A percentile compares a stretch with the other conserved stretches of the same genome.
These are phyloP conservation scores for Hyppa rectilinea DNA, from an alignment of 2,888 invertebrate genomes.

Conservation along the genomic window DNA sequence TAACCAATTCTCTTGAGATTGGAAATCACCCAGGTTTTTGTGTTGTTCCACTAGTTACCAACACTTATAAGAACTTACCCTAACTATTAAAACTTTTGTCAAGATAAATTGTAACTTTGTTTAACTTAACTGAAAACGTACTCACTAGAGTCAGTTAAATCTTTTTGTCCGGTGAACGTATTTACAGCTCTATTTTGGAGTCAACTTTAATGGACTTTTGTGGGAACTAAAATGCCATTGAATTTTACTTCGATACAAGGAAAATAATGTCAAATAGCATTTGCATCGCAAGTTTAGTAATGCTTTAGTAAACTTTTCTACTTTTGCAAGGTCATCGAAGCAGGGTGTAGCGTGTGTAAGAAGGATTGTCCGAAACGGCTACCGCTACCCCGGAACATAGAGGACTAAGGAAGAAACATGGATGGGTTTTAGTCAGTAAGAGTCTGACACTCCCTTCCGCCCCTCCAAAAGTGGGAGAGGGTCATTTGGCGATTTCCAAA, in stretches of 20 bases:
- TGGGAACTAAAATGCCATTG: neutral
- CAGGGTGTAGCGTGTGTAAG: no score
- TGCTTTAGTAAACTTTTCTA: neutral
- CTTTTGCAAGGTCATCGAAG: neutral
- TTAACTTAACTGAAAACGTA: constrained; percentile 39
- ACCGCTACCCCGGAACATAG: no score
- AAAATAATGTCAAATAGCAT: constrained; percentile 7
- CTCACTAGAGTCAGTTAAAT: constrained; percentile 31
- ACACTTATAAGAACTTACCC: neutral
- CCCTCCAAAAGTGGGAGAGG: no score
- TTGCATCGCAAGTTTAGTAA: constrained; percentile 5
- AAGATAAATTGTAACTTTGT: constrained; percentile 44
- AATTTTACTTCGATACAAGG: constrained; percentile 24
- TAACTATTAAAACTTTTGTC: constrained; percentile 17
- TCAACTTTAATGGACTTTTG: constrained; percentile 7
- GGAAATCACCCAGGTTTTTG: neutral
- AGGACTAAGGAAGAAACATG: no score
- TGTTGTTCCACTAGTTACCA: neutral
- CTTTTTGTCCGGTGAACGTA: constrained; percentile 27
- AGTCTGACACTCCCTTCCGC: no score
- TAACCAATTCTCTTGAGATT: neutral
- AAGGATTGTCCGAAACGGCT: no score
- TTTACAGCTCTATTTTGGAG: constrained; percentile 24
- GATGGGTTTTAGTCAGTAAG: no score
- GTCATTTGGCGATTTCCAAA: no score